phyloP scores from a whole-genome alignment of 2,888 invertebrate genomes.

The Lasiommata megera region DNA sequence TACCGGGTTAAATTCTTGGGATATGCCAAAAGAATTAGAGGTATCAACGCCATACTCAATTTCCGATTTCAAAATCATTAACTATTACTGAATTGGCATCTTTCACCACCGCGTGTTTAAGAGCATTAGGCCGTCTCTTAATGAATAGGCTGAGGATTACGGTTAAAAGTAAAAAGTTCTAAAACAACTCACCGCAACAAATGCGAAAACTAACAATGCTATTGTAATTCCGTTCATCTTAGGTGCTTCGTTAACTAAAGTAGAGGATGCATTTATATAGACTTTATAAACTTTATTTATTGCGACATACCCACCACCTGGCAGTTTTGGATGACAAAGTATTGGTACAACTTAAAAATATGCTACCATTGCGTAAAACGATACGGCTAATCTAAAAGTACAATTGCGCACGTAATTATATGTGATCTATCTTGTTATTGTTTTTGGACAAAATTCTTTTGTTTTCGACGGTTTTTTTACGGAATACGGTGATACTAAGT shows the following conservation, averaged over 20 bases:
- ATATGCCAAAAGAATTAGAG: too few relatives aligned
- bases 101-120: too few relatives aligned
- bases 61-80: neutral
- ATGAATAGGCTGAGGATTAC: too few relatives aligned
- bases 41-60: too few relatives aligned
- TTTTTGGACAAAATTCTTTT: neutral
- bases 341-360: neutral
- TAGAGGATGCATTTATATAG: slow-evolving; percentile 8
- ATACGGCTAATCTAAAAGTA: neutral
- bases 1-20: too few relatives aligned
- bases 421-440: neutral
- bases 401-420: neutral
- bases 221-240: slow-evolving; percentile 4
- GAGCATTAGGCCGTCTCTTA: too few relatives aligned
- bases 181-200: slow-evolving; percentile 3
- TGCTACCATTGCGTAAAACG: neutral
- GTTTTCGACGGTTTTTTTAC: neutral
- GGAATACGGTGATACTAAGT: too few relatives aligned
- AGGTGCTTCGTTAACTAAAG: neutral
- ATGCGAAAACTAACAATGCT: neutral
- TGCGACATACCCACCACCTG: neutral
- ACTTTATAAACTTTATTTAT: neutral
- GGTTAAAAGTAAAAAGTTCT: too few relatives aligned
- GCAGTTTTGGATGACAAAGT: neutral
- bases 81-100: too few relatives aligned